Percentiles rank a stretch among this genome's conserved stretches.
phyloP scores from a whole-genome alignment of 2,797 vertebrate species.

The Poecilia velifera region DNA sequence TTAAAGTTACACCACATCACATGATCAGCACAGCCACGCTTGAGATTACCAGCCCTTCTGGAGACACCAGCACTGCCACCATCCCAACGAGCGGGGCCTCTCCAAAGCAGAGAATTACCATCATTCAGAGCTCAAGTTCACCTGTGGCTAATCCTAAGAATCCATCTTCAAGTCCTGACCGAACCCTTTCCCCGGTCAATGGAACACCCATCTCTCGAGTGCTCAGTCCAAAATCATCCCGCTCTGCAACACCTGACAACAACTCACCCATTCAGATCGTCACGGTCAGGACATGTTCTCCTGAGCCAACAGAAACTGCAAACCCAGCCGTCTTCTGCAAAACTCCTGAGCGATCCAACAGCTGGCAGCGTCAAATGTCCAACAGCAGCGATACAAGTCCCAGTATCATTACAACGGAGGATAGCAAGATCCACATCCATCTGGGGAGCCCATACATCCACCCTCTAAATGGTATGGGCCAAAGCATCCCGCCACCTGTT shows the following conservation, averaged over 20 bases:
- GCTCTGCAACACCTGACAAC: slow-evolving; percentile 87
- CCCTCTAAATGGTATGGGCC: slow-evolving; percentile 74
- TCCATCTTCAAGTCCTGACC: slow-evolving; percentile 80
- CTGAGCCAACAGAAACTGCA: slow-evolving; percentile 84
- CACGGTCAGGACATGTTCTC: slow-evolving; percentile 86
- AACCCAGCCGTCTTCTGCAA: slow-evolving; percentile 85
- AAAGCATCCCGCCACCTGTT: slow-evolving; percentile 74
- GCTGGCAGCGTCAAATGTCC: slow-evolving; percentile 90
- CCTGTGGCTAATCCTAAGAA: slow-evolving; percentile 83
- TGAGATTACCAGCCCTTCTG: slow-evolving; percentile 91
- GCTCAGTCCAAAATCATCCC: slow-evolving; percentile 85
- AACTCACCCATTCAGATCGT: slow-evolving; percentile 90
- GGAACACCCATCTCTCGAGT: slow-evolving; percentile 82
- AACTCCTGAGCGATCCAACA: slow-evolving; percentile 86
- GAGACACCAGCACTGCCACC: slow-evolving; percentile 92
- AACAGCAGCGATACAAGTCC: slow-evolving; percentile 84
- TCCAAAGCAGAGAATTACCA: slow-evolving; percentile 94
- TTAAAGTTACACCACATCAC: slow-evolving; percentile 95
- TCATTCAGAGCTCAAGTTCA: slow-evolving; percentile 89
- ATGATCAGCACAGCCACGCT: slow-evolving; percentile 91
- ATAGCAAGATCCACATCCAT: slow-evolving; percentile 98
- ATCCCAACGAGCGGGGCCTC: slow-evolving; percentile 89
- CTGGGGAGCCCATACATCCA: slow-evolving; percentile 91
- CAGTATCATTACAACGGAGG: slow-evolving; percentile 93
- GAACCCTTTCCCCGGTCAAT: slow-evolving; percentile 83